A percentile compares a stretch with the other conserved stretches of the same genome.
phyloP scores from a whole-genome alignment of 2,888 invertebrate genomes.

The Drosophila prostipennis region DNA sequence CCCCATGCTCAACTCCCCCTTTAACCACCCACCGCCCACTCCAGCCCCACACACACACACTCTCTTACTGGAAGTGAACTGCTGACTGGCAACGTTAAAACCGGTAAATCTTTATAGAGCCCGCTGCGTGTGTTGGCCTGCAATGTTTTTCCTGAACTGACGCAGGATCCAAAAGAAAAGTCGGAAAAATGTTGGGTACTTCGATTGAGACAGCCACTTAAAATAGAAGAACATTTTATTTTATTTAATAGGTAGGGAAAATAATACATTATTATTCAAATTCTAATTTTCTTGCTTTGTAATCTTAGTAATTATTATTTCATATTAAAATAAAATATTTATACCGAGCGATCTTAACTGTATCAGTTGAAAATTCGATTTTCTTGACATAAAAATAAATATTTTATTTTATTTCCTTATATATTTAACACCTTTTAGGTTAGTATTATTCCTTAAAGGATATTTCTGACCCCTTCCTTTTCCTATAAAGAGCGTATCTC shows the following conservation, averaged over 20 bases:
- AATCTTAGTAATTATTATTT: too few species aligned
- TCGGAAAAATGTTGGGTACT: background rate
- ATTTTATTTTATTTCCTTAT: too few species aligned
- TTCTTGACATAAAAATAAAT: too few species aligned
- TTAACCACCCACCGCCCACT: background rate
- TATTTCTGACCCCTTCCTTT: background rate
- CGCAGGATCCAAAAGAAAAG: slow-evolving; percentile 5
- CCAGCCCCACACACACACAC: slow-evolving; percentile 9
- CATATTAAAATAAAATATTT: too few species aligned
- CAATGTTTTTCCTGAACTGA: slow-evolving; percentile 23
- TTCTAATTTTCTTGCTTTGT: too few species aligned
- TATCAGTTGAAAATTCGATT: too few species aligned
- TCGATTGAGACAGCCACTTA: background rate
- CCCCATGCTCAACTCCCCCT: slow-evolving; percentile 15
- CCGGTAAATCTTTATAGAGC: slow-evolving; percentile 80
- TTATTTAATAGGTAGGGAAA: background rate
- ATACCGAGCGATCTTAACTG: too few species aligned
- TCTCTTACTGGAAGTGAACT: slow-evolving; percentile 55
- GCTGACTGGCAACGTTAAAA: slow-evolving; percentile 79
- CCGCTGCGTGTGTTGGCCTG: slow-evolving; percentile 58
- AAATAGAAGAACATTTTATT: background rate
- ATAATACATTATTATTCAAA: background rate
- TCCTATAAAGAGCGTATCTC: slow-evolving; percentile 24
- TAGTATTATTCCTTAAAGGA: background rate
- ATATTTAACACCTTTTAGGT: too few species aligned